A percentile compares a stretch with the other conserved stretches of the same genome.
Evolutionary conservation across 2,113 vertebrate genomes (phyloP).

Genomic region (chimpanzee (Pan troglodytes)): DNA sequence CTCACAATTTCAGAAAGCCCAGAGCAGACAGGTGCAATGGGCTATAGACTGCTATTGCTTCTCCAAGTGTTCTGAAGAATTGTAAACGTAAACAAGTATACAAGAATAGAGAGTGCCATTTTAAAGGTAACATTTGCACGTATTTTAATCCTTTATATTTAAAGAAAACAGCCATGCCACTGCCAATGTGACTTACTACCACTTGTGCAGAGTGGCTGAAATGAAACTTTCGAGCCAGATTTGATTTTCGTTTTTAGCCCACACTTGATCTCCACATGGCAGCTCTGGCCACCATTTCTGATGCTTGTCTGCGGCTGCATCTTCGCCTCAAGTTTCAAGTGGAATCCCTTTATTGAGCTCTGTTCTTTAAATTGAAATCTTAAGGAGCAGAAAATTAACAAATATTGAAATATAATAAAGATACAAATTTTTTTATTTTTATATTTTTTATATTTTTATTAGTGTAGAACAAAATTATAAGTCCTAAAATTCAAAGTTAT

Average conservation of each 20-base stretch:
- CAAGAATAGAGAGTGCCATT: neutral
- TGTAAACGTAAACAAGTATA: neutral
- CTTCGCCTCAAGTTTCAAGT: neutral
- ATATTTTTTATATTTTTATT: neutral
- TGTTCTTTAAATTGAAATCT: neutral
- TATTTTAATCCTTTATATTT: constrained; percentile 10
- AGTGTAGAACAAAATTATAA: neutral
- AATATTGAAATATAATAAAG: neutral
- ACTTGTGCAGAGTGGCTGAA: neutral
- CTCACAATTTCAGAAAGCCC: neutral
- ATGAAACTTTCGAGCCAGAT: neutral
- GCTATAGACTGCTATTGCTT: neutral
- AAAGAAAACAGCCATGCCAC: neutral
- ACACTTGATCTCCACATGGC: neutral
- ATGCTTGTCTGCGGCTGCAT: neutral
- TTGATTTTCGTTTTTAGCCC: neutral
- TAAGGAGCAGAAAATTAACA: neutral
- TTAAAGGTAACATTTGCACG: neutral
- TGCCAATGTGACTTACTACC: neutral
- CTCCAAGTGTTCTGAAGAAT: neutral
- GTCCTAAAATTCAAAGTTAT: neutral
- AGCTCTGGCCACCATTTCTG: neutral
- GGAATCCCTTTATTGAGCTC: neutral
- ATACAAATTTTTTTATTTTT: neutral
- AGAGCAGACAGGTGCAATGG: neutral